Evolutionary conservation across 92 coral and sea anemone genomes (phyloP).

Genomic region (Isaurus tuberculatus): DNA sequence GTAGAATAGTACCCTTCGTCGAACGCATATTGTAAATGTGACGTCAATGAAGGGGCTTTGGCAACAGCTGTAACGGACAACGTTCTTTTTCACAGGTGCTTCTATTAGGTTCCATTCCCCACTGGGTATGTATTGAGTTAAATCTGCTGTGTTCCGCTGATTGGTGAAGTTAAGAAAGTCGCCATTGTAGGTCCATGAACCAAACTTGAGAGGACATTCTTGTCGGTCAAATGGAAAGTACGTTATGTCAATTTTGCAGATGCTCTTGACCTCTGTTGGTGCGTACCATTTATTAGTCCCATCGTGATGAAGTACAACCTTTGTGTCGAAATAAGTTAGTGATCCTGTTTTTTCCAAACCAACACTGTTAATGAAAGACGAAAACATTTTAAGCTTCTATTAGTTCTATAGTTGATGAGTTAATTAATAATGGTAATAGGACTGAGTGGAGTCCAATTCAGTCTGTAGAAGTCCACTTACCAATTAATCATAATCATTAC

Average conservation of each 20-base stretch:
- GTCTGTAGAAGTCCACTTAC: too few species aligned
- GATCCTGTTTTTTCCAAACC: slow-evolving; percentile 98
- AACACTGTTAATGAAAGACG: slow-evolving; percentile 47
- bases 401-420: not conserved
- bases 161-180: slow-evolving; percentile 77
- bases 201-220: slow-evolving; percentile 86
- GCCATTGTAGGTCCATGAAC: slow-evolving; percentile 98
- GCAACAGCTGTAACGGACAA: slow-evolving; percentile 79
- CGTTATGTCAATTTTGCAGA: slow-evolving; percentile 91
- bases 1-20: slow-evolving; percentile 88
- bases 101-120: slow-evolving; percentile 96
- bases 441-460: too few species aligned
- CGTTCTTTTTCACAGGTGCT: slow-evolving; percentile 69
- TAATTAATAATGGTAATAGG: too few species aligned
- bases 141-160: slow-evolving; percentile 75
- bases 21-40: slow-evolving; percentile 84
- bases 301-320: slow-evolving; percentile 70
- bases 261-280: slow-evolving; percentile 98
- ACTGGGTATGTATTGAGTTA: slow-evolving; percentile 78
- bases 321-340: slow-evolving; percentile 86
- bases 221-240: slow-evolving; percentile 95
- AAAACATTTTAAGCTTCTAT: not conserved
- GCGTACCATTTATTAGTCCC: slow-evolving; percentile 90
- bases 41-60: slow-evolving; percentile 87
- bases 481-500: too few species aligned